Percentiles rank a stretch among this genome's conserved stretches.
Evolutionary conservation across 2,797 vertebrate species (phyloP).

Genomic region (Erpetoichthys calabaricus): DNA sequence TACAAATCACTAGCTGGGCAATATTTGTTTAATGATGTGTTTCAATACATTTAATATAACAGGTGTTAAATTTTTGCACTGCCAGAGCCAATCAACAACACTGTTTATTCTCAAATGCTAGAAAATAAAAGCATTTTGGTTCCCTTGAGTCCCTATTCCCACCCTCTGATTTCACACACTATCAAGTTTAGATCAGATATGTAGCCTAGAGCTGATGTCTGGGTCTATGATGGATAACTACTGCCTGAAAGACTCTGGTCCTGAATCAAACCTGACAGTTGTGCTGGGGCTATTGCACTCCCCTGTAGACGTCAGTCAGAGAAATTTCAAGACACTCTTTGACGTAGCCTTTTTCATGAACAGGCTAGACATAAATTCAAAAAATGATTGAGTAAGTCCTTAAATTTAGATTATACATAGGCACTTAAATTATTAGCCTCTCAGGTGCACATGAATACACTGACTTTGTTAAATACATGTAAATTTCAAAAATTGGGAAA

Average conservation of each 20-base stretch:
- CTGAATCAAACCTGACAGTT: slow-evolving; percentile 29
- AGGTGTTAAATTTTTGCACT: slow-evolving; percentile 4
- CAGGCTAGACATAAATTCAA: not conserved
- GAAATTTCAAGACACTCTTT: slow-evolving; percentile 17
- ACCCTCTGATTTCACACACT: slow-evolving; percentile 37
- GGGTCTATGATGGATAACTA: slow-evolving; percentile 35
- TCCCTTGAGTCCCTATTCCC: slow-evolving; percentile 30
- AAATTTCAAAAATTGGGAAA: no score
- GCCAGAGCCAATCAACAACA: slow-evolving; percentile 27
- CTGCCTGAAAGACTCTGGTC: slow-evolving; percentile 24
- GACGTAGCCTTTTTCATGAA: not conserved
- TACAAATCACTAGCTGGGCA: no score
- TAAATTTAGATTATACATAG: no score
- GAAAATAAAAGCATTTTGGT: slow-evolving; percentile 27
- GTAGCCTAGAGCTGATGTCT: slow-evolving; percentile 29
- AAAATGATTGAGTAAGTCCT: no score
- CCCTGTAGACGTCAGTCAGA: slow-evolving; percentile 12
- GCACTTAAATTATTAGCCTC: no score
- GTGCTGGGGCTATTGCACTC: slow-evolving; percentile 19
- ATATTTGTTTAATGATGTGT: no score
- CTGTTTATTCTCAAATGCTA: slow-evolving; percentile 24
- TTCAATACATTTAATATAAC: no score
- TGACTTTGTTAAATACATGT: no score
- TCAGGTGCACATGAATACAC: no score
- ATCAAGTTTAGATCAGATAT: slow-evolving; percentile 33